Evolutionary conservation across 2,888 invertebrate species (phyloP).

Genomic region (Panzeria rudis): DNA sequence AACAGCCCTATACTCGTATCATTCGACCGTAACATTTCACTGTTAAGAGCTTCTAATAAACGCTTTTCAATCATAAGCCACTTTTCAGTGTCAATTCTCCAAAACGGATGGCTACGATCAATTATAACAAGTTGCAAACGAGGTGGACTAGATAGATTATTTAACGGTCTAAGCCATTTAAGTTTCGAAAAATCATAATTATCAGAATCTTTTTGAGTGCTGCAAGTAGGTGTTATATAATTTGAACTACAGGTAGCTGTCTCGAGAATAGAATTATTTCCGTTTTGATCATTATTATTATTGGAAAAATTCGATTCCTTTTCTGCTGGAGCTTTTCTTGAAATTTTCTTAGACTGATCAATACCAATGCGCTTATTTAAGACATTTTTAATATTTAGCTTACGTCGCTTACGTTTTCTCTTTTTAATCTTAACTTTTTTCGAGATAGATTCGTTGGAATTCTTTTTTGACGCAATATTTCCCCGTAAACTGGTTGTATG

Average conservation of each 20-base stretch:
- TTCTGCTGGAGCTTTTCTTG: not conserved
- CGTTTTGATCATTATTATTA: not conserved
- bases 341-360: not conserved
- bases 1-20: conserved; percentile 43
- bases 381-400: not conserved
- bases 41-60: conserved; percentile 45
- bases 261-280: not conserved
- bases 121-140: conserved; percentile 59
- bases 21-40: conserved; percentile 42
- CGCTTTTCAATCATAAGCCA: conserved; percentile 60
- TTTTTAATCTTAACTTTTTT: not conserved
- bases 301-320: not conserved
- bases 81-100: conserved; percentile 41
- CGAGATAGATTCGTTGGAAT: not conserved
- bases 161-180: conserved; percentile 49
- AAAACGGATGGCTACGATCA: conserved; percentile 38
- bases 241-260: not conserved
- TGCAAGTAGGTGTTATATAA: not conserved
- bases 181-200: conserved; percentile 44
- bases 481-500: not conserved
- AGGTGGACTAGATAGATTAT: conserved; percentile 28
- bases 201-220: no score
- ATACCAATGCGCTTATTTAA: not conserved
- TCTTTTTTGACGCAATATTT: not conserved
- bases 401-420: not conserved